phyloP scores from a whole-genome alignment of 23 tunicate species.

The Halocynthia roretzi region DNA sequence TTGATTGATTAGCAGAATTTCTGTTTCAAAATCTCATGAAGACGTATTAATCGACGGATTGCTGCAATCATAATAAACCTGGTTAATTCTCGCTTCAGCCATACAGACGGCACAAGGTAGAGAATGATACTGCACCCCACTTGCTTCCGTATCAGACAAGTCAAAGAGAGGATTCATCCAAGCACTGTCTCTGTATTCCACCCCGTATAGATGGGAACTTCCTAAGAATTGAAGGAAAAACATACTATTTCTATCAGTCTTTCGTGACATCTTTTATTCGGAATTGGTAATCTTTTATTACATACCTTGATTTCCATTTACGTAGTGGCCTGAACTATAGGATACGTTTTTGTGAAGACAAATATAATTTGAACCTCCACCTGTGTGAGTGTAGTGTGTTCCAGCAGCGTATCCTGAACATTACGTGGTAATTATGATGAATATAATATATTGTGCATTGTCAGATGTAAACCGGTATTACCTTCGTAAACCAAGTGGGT shows the following conservation, averaged over 20 bases:
- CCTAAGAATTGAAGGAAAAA: background rate
- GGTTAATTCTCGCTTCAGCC: constrained; percentile 13
- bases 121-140: constrained; percentile 2
- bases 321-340: constrained; percentile 12
- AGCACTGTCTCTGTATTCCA: constrained; percentile 20
- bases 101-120: constrained; percentile 37
- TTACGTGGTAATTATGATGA: too few species aligned
- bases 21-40: too few species aligned
- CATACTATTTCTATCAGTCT: background rate
- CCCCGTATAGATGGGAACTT: constrained; percentile 24
- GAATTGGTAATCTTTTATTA: background rate
- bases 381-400: constrained; percentile 24
- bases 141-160: constrained; percentile 15
- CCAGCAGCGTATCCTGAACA: constrained; percentile 24
- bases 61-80: constrained; percentile 8
- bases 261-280: background rate
- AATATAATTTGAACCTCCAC: constrained; percentile 29
- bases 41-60: too few species aligned
- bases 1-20: too few species aligned
- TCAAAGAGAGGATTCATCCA: constrained; percentile 33
- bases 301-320: constrained; percentile 24
- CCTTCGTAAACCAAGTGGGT: constrained; percentile 28
- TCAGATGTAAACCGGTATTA: background rate
- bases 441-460: too few species aligned
- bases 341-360: constrained; percentile 19